Conservation (phyloP, 2,888 invertebrate species). For the Cephus nigrinus region DNA sequence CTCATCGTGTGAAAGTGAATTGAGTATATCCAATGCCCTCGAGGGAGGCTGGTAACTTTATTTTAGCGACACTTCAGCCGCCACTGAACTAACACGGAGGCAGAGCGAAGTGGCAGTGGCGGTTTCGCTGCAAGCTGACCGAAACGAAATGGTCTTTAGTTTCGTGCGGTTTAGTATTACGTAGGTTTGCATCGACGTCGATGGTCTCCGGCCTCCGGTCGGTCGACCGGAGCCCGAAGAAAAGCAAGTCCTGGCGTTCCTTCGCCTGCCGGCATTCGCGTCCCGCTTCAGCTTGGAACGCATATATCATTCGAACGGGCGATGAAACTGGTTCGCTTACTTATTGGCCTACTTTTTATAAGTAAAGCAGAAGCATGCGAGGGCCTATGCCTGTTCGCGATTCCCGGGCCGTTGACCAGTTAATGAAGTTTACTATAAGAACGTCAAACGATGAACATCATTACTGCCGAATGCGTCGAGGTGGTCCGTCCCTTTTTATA, state of each 20-base stretch:
- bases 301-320: constrained; percentile 44
- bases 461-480: no score
- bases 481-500: no score
- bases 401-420: constrained; percentile 32
- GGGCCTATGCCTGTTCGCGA: constrained; percentile 18
- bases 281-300: constrained; percentile 14
- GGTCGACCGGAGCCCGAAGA: no score
- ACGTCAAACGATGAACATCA: no score
- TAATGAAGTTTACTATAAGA: constrained; percentile 17
- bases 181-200: not conserved
- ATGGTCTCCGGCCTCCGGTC: not conserved
- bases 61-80: no score
- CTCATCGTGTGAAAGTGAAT: no score
- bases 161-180: no score
- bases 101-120: no score
- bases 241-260: constrained; percentile 12
- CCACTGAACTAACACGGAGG: no score
- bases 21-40: constrained; percentile 2
- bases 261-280: constrained; percentile 9
- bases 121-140: no score
- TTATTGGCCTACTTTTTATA: constrained; percentile 55
- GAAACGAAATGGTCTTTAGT: no score
- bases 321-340: constrained; percentile 50
- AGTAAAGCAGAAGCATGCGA: constrained; percentile 23
- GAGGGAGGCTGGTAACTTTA: not conserved